A percentile compares a stretch with the other conserved stretches of the same genome.
These are phyloP conservation scores for Chrysina gloriosa DNA, from an alignment of 2,888 invertebrate genomes.

Conservation along the genomic window DNA sequence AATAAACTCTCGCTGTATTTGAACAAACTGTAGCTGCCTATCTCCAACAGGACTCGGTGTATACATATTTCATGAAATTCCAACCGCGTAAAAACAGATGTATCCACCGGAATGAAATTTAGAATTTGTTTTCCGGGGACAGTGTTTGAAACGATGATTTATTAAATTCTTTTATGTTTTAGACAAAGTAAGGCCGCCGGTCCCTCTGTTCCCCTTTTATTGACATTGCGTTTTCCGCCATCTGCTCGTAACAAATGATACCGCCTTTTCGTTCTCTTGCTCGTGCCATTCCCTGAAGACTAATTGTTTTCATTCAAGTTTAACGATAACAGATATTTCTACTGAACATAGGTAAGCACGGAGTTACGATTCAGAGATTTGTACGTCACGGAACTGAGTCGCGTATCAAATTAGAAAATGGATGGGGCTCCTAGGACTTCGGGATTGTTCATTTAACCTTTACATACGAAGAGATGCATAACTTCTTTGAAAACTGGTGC, in stretches of 20 bases:
- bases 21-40: too few species aligned
- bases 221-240: neutral
- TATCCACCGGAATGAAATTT: too few species aligned
- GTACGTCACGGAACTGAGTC: neutral
- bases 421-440: neutral
- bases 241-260: neutral
- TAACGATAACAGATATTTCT: neutral
- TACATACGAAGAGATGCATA: too few species aligned
- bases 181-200: neutral
- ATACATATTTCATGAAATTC: too few species aligned
- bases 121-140: too few species aligned
- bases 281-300: neutral
- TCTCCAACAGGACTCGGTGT: too few species aligned
- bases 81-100: too few species aligned
- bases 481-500: neutral
- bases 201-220: neutral
- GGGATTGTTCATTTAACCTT: neutral
- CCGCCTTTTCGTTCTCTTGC: neutral
- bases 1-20: too few species aligned
- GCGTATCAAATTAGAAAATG: neutral
- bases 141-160: conserved; percentile 30
- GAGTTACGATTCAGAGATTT: too few species aligned
- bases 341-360: neutral
- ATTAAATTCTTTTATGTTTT: conserved; percentile 28
- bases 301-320: neutral